Evolutionary conservation across 2,888 invertebrate species (phyloP).

Genomic region (Volucella inflata): DNA sequence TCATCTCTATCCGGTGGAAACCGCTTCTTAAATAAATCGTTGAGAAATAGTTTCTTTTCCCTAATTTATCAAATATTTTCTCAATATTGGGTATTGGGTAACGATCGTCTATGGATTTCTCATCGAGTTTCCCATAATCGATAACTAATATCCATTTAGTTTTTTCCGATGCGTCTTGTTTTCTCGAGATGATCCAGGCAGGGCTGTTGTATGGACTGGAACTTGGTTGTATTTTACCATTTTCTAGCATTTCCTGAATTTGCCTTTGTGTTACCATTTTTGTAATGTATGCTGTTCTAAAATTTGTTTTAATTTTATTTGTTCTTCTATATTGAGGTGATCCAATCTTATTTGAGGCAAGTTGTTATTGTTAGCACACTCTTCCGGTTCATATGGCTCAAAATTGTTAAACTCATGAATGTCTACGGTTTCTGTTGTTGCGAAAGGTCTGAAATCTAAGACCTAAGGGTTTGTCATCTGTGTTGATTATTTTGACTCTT

Average conservation of each 20-base stretch:
- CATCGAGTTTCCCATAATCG: slow-evolving; percentile 22
- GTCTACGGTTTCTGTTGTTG: slow-evolving; percentile 26
- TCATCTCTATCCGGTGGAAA: slow-evolving; percentile 21
- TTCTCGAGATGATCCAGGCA: slow-evolving; percentile 20
- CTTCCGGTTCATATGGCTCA: background rate
- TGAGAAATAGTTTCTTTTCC: slow-evolving; percentile 28
- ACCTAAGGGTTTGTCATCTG: slow-evolving; percentile 9
- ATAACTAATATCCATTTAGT: slow-evolving; percentile 27
- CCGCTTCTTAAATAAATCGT: slow-evolving; percentile 24
- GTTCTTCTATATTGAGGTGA: slow-evolving; percentile 30
- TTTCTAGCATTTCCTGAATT: slow-evolving; percentile 21
- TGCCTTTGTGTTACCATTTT: slow-evolving; percentile 21
- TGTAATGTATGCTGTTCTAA: slow-evolving; percentile 2
- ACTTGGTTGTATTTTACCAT: slow-evolving; percentile 18
- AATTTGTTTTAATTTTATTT: slow-evolving; percentile 13
- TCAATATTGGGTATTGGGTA: slow-evolving; percentile 31
- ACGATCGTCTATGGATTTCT: slow-evolving; percentile 14
- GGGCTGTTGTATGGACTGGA: slow-evolving; percentile 9
- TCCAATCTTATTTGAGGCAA: slow-evolving; percentile 18
- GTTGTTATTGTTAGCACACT: background rate
- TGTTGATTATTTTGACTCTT: slow-evolving; percentile 18
- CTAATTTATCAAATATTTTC: slow-evolving; percentile 33
- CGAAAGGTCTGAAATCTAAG: slow-evolving; percentile 27
- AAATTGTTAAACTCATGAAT: slow-evolving; percentile 20
- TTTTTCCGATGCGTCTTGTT: slow-evolving; percentile 21